These are phyloP conservation scores for Drosophila meridionalis DNA, from an alignment of 2,888 invertebrate genomes.

Conservation along the genomic window DNA sequence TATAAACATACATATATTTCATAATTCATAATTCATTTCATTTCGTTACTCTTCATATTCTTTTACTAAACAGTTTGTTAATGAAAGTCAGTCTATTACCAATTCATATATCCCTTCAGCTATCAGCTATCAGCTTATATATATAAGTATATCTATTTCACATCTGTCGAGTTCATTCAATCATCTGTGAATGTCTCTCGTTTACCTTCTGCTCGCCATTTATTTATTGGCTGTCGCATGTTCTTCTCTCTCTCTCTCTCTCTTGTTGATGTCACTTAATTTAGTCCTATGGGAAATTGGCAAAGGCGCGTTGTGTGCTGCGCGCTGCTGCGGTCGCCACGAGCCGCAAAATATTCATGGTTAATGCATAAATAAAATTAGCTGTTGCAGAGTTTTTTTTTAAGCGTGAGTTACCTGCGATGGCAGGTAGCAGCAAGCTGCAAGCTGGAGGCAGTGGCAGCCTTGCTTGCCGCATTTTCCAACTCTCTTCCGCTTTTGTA, in stretches of 20 bases:
- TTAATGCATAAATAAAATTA: constrained; percentile 63
- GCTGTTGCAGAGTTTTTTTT: constrained; percentile 42
- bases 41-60: no score
- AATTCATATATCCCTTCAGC: neutral
- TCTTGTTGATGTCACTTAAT: constrained; percentile 1
- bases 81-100: neutral
- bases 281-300: constrained; percentile 17
- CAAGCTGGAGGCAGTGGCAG: neutral
- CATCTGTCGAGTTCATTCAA: neutral
- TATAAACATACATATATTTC: no score
- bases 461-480: constrained; percentile 8
- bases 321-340: neutral
- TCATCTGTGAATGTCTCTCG: neutral
- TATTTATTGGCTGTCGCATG: constrained; percentile 12
- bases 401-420: constrained; percentile 43
- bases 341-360: constrained; percentile 37
- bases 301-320: constrained; percentile 2
- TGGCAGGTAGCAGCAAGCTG: constrained; percentile 9
- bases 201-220: neutral
- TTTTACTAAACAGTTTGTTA: neutral
- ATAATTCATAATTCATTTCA: no score
- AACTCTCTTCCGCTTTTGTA: neutral
- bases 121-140: no score
- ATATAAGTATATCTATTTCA: neutral
- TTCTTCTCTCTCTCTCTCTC: constrained; percentile 1